Evolutionary conservation across 2,797 vertebrate species (phyloP).

Genomic region (Sebastes dallii): DNA sequence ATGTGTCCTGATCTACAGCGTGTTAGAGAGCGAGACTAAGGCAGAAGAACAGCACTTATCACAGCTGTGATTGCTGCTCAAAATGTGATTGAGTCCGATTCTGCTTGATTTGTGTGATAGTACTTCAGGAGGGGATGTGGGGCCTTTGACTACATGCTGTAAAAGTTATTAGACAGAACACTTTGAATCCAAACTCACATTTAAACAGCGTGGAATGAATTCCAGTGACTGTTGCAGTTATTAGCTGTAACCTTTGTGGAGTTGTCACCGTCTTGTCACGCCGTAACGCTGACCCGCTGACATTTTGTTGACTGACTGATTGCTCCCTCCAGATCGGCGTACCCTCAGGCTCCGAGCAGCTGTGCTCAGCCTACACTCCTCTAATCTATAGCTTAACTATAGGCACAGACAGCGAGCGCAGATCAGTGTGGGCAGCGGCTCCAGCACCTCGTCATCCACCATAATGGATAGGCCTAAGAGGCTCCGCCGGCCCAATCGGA

Average conservation of each 20-base stretch:
- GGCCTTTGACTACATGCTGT: conserved; percentile 16
- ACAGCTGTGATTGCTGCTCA: conserved; percentile 41
- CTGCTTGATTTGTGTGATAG: conserved; percentile 40
- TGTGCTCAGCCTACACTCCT: conserved; percentile 69
- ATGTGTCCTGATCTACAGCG: conserved; percentile 3
- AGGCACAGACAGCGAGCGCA: conserved; percentile 62
- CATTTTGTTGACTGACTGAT: conserved; percentile 84
- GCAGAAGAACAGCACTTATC: conserved; percentile 42
- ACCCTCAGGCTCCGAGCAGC: conserved; percentile 77
- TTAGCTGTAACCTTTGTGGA: conserved; percentile 81
- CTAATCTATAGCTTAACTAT: conserved; percentile 74
- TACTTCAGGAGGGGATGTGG: conserved; percentile 6
- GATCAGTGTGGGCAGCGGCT: conserved; percentile 61
- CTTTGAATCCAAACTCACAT: conserved; percentile 41
- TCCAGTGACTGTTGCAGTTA: conserved; percentile 65
- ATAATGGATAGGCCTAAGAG: conserved; percentile 64
- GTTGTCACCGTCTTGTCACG: conserved; percentile 73
- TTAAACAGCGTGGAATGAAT: conserved; percentile 31
- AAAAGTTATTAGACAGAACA: conserved; percentile 11
- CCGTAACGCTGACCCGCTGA: conserved; percentile 80
- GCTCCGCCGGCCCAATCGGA: conserved; percentile 73
- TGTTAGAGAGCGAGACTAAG: conserved; percentile 18
- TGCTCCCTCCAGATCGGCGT: conserved; percentile 72
- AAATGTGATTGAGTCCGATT: conserved; percentile 47
- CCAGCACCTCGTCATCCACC: conserved; percentile 52